Evolutionary conservation across 2,113 vertebrate genomes (phyloP).

Genomic region (Scytalopus superciliaris): DNA sequence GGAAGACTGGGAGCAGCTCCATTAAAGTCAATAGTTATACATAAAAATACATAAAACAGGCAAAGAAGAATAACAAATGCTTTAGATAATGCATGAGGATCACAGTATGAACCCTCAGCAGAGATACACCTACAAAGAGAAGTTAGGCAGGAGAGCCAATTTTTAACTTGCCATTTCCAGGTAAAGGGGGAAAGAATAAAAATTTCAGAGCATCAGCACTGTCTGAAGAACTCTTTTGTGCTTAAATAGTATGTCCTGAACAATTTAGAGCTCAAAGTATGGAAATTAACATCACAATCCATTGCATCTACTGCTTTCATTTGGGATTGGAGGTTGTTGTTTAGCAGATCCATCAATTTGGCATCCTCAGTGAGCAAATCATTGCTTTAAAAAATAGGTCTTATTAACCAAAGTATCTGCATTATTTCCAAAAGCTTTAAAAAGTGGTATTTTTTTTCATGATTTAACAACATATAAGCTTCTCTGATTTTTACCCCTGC

Average conservation of each 20-base stretch:
- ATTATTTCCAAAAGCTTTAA: background rate
- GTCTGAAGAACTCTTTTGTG: constrained; percentile 11
- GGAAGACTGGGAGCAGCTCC: background rate
- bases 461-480: background rate
- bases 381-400: background rate
- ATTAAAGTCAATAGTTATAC: constrained; percentile 27
- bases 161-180: constrained; percentile 17
- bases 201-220: background rate
- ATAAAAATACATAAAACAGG: constrained; percentile 8
- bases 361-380: background rate
- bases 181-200: constrained; percentile 7
- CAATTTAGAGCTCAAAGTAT: background rate
- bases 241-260: background rate
- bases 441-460: background rate
- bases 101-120: constrained; percentile 31
- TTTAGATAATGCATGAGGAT: constrained; percentile 39
- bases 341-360: background rate
- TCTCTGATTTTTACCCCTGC: background rate
- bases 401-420: background rate
- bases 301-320: background rate
- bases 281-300: constrained; percentile 15
- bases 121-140: background rate
- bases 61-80: constrained; percentile 27
- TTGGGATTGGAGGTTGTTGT: background rate
- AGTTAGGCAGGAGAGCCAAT: background rate